Conservation (phyloP, 2,797 vertebrate species). For the Picus viridis region DNA sequence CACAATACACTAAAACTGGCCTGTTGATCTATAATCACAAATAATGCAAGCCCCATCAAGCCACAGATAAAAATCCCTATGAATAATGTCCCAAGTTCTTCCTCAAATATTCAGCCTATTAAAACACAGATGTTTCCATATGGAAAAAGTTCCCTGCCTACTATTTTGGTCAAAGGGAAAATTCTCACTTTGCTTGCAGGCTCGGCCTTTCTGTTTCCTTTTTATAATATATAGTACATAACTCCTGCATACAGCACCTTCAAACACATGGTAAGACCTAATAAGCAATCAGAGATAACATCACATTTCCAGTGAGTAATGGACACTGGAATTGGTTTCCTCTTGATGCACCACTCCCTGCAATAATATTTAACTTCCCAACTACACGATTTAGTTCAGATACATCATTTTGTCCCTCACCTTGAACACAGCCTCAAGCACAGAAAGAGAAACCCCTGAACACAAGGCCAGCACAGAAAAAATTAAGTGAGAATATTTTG, state of each 20-base stretch:
- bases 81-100: neutral
- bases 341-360: neutral
- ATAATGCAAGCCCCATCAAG: neutral
- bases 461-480: neutral
- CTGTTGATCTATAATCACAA: neutral
- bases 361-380: neutral
- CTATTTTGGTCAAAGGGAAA: neutral
- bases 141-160: neutral
- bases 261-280: neutral
- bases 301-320: neutral
- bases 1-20: neutral
- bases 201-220: neutral
- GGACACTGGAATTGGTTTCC: neutral
- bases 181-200: neutral
- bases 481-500: neutral
- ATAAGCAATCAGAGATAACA: neutral
- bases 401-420: neutral
- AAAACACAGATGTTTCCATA: neutral
- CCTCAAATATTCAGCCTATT: neutral
- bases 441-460: neutral
- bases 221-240: rapidly evolving
- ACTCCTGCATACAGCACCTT: neutral
- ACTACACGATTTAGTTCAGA: neutral
- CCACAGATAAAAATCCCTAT: neutral
- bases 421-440: neutral